A percentile compares a stretch with the other conserved stretches of the same genome.
Conservation (phyloP, 1,140 invertebrate species). For the Thaumetopoea pityocampa region DNA sequence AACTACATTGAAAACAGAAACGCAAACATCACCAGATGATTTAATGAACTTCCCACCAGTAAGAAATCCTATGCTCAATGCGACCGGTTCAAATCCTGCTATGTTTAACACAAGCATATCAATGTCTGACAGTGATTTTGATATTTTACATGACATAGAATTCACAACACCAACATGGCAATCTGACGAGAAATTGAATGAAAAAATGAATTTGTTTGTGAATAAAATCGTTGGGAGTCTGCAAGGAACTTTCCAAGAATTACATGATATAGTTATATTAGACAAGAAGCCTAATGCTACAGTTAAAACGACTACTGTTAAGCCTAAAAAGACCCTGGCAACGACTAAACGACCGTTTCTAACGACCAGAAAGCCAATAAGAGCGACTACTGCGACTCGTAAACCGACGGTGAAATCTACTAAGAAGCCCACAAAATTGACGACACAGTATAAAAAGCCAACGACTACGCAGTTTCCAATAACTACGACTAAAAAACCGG, state of each 20-base stretch:
- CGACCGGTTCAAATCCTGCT: slow-evolving; percentile 76
- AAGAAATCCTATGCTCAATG: slow-evolving; percentile 86
- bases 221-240: slow-evolving; percentile 88
- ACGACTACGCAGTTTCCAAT: slow-evolving; percentile 34
- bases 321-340: slow-evolving; percentile 54
- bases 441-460: slow-evolving; percentile 29
- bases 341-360: slow-evolving; percentile 67
- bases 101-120: slow-evolving; percentile 77
- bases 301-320: slow-evolving; percentile 43
- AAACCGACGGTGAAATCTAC: slow-evolving; percentile 58
- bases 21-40: slow-evolving; percentile 81
- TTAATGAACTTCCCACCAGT: slow-evolving; percentile 89
- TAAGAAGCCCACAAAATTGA: slow-evolving; percentile 54
- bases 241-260: slow-evolving; percentile 86
- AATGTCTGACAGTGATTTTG: slow-evolving; percentile 56
- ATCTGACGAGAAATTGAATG: slow-evolving; percentile 84
- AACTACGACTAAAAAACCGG: slow-evolving; percentile 40
- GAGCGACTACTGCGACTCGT: slow-evolving; percentile 30
- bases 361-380: slow-evolving; percentile 44
- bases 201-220: slow-evolving; percentile 88
- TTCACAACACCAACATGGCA: slow-evolving; percentile 82
- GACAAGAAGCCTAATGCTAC: slow-evolving; percentile 77
- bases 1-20: slow-evolving; percentile 68
- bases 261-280: slow-evolving; percentile 83
- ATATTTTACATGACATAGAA: slow-evolving; percentile 76